Base-by-base conservation (phyloP, 2,113 vertebrate species). In the Callospermophilus lateralis region DNA sequence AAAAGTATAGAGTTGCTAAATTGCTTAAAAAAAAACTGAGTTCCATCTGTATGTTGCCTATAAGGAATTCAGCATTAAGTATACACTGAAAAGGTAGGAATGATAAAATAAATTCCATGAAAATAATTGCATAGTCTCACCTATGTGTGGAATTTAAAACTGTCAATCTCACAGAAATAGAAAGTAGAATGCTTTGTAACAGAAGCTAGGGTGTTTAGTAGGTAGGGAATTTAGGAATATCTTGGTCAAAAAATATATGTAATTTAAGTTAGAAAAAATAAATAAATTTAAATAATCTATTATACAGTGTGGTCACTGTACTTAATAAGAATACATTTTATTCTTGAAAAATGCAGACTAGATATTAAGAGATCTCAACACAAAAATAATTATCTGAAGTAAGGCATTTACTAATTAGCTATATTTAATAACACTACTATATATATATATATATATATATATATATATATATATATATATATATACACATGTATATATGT, bases 401-500 rank as follows among this genome's bases (percentile, higher is more conserved):
- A 34, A 67, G 30, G 65, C 30, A 67, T 67, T 67, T 67, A 30
- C 39, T 83, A 42, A 30, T 84, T 48, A 84, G 39, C 10, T 67
- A 84, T 30, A 48, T 34, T 48, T 84, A 24, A 67, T 6, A 15
- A 48, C 15, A 28, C 39, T 45, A 19, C 2, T 20, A 68, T 37
- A 12, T 70, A 28, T 37, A 45, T 39, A 45, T 45, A 45, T 45
- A 45, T 45, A 7, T 45, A 6, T 42, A 6, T 42, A 45, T 45
- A 45, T 6, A 42, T 6, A 42, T 0, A 45, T 1, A 45, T 1
- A 45, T 1, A 45, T 1, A 45, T 1, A 45, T 0, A 45, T 1
- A 45, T 7, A 45, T 1, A 45, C 8, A 45, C 8, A n/a, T n/a
- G n/a, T 1, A 45, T 1, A 45, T 0, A 45, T 1, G 8, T 7